Conservation (phyloP, 2,113 vertebrate species). For the Girardinichthys multiradiatus region DNA sequence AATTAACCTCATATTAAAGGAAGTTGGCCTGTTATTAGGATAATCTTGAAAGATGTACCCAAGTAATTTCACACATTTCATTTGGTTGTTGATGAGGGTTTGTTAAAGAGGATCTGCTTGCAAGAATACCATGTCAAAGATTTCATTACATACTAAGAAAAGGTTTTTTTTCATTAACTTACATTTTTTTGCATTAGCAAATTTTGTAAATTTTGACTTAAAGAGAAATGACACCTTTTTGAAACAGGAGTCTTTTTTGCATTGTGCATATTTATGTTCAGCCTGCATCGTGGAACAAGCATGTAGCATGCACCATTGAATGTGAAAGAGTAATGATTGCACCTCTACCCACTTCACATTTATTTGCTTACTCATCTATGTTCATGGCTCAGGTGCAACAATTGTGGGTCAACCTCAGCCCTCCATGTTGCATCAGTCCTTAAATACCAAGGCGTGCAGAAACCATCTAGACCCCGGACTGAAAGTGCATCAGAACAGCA, state of each 20-base stretch:
- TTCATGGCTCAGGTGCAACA: background rate
- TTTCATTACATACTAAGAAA: no score
- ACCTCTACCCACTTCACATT: background rate
- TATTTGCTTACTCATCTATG: background rate
- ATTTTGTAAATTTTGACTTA: background rate
- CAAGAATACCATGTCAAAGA: background rate
- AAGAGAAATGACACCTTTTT: background rate
- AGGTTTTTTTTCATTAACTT: background rate
- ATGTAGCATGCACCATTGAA: background rate
- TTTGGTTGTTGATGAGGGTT: background rate
- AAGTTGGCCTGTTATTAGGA: slow-evolving; percentile 16
- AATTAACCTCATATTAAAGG: slow-evolving; percentile 15
- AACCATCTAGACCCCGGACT: background rate
- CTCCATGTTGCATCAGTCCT: background rate
- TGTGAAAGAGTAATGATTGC: background rate
- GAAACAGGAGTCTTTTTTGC: background rate
- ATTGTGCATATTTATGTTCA: no score
- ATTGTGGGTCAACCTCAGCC: background rate
- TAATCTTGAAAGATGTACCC: background rate
- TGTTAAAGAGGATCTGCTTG: background rate
- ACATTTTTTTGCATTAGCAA: background rate
- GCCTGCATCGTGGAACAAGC: no score
- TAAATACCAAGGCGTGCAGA: no score
- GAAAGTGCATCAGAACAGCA: background rate
- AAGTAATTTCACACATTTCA: slow-evolving; percentile 23